A percentile compares a stretch with the other conserved stretches of the same genome.
Evolutionary conservation across 2,888 invertebrate genomes (phyloP).

Genomic region (Linyphia triangularis): DNA sequence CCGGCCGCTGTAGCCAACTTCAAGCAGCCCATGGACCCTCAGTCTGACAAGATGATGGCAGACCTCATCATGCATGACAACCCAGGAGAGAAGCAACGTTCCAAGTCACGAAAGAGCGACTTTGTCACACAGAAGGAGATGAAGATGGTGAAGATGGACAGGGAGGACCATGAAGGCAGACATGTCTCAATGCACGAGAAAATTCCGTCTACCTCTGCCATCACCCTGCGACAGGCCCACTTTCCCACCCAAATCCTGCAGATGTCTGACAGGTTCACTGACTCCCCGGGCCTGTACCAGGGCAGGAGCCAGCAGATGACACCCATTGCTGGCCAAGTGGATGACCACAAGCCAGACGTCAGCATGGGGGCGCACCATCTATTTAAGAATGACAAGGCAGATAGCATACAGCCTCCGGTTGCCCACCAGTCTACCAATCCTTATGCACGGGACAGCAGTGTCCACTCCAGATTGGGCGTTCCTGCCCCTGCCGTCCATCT

Average conservation of each 20-base stretch:
- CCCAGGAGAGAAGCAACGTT: conserved; percentile 39
- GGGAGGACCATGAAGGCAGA: conserved; percentile 43
- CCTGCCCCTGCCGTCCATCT: conserved; percentile 60
- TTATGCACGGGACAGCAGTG: conserved; percentile 2
- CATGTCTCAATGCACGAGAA: conserved; percentile 46
- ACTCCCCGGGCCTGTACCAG: conserved; percentile 70
- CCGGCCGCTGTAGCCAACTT: not conserved
- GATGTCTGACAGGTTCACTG: conserved; percentile 74
- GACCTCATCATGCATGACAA: conserved; percentile 40
- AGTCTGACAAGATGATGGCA: conserved; percentile 73
- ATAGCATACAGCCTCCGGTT: conserved; percentile 68
- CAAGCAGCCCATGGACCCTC: conserved; percentile 52
- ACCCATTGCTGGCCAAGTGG: conserved; percentile 29
- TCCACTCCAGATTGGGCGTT: conserved; percentile 60
- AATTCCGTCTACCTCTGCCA: conserved; percentile 62
- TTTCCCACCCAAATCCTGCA: conserved; percentile 76
- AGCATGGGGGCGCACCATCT: conserved; percentile 33
- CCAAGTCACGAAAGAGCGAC: conserved; percentile 62
- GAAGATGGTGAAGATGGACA: conserved; percentile 51
- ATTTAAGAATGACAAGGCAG: conserved; percentile 33
- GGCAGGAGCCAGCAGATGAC: not conserved
- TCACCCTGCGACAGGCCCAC: conserved; percentile 70
- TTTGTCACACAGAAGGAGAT: conserved; percentile 19
- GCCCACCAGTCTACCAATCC: conserved; percentile 76
- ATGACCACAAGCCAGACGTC: conserved; percentile 62